Evolutionary conservation across 2,113 vertebrate species (phyloP).

Genomic region (Phaethornis superciliosus): DNA sequence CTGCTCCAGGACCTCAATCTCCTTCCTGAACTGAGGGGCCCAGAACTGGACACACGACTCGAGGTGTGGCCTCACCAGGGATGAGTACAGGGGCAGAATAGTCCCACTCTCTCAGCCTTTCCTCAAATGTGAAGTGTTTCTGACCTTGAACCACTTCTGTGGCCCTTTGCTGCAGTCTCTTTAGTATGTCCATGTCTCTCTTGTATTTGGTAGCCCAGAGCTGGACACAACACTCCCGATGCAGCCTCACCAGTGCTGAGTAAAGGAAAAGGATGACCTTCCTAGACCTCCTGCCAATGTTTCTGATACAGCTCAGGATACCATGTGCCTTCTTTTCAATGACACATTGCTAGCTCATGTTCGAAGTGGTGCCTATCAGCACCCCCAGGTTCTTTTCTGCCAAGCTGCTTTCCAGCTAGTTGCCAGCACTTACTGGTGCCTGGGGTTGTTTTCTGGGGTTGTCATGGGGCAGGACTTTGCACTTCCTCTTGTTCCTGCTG

Average conservation of each 20-base stretch:
- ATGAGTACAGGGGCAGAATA: too few relatives aligned
- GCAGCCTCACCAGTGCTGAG: background rate
- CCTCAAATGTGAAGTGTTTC: background rate
- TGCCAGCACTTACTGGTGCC: background rate
- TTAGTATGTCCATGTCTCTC: background rate
- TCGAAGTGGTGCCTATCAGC: background rate
- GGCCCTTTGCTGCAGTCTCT: background rate
- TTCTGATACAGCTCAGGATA: background rate
- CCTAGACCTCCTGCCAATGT: fast-evolving
- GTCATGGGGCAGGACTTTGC: background rate
- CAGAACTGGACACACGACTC: too few relatives aligned
- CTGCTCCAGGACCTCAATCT: too few relatives aligned
- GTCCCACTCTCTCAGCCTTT: background rate
- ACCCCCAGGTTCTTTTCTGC: background rate
- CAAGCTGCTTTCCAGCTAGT: background rate
- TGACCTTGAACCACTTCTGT: background rate
- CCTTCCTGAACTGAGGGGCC: too few relatives aligned
- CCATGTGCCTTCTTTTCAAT: fast-evolving
- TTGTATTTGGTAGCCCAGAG: background rate
- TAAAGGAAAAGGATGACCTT: background rate
- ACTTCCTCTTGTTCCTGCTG: background rate
- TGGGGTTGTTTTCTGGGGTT: background rate
- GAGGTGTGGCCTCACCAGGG: too few relatives aligned
- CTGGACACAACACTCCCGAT: background rate
- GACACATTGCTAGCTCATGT: background rate